Base-by-base conservation (phyloP, 2,797 vertebrate species). In the Scleropages formosus region DNA sequence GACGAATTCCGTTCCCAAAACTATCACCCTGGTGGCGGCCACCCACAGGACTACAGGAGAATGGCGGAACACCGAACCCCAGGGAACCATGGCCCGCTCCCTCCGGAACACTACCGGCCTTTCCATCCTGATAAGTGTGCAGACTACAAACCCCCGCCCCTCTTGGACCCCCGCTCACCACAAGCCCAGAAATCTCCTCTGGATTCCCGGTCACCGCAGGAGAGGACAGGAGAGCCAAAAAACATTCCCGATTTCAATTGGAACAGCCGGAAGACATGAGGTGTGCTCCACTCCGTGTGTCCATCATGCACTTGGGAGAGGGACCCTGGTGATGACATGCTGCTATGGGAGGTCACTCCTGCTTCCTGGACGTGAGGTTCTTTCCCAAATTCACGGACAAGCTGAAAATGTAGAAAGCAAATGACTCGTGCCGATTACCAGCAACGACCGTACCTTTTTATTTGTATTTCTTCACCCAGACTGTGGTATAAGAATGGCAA, bases 171-270 rank as follows among this genome's bases (percentile, higher is more conserved):
- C 44, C 97, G 96, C 79, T 98, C 96, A 0, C 96, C 96, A 0
- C 95, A 95, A 79, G 89, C 92, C 20, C 97, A 98, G 88, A 98
- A 95, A 83, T 98, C 97, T 51, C 97, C 97, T 0, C 95, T 95
- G 0, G 96, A 97, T 76, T 91, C 94, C 9, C 93, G 94, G 81
- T 96, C 97, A 9, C 95, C 96, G 0, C 85, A 90, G 10, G 96
- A 98, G 85, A 92, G 96, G 72, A 94, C 95, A 0, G 79, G 82
- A 78, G 95, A 95, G 87, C 95, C 95, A 79, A 95, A 94, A 74
- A 94, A 90, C 73, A 87, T 92, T 68, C 88, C 90, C 59, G 97
- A 98, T 68, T 92, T 95, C n/a, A 95, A 89, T 91, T 98, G 97
- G 96, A 98, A 93, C 84, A 89, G 88, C 78, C 93, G 96, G 84